Percentiles rank a stretch among this genome's conserved stretches.
Evolutionary conservation across 2,113 vertebrate genomes (phyloP).

Genomic region (Alligator mississippiensis): DNA sequence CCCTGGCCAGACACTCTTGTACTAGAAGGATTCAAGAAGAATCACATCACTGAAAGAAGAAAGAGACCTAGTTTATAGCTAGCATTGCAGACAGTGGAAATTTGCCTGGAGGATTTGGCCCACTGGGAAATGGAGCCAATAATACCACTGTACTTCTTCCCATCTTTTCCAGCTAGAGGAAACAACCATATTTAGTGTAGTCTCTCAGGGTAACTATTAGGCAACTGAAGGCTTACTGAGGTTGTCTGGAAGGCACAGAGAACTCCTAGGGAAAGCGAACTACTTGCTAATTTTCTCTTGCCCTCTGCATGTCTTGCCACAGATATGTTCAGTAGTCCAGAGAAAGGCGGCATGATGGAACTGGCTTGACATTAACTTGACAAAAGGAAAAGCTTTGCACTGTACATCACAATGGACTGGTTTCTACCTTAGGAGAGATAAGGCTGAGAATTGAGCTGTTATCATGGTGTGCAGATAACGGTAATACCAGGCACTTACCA

Average conservation of each 20-base stretch:
- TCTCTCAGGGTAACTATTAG: background rate
- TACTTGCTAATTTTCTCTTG: fast-evolving
- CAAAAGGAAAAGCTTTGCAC: background rate
- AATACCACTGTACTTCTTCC: background rate
- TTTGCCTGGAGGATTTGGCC: background rate
- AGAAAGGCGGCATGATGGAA: background rate
- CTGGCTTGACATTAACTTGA: background rate
- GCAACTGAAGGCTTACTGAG: background rate
- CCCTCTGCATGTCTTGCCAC: background rate
- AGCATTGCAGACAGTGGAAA: background rate
- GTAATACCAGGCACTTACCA: background rate
- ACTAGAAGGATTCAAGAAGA: background rate
- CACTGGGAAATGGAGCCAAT: fast-evolving
- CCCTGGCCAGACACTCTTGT: background rate
- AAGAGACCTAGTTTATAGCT: background rate
- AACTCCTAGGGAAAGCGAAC: background rate
- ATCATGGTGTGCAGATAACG: background rate
- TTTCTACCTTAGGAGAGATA: background rate
- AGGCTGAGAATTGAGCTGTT: background rate
- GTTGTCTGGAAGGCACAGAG: background rate
- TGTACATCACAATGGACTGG: fast-evolving
- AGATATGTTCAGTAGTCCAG: background rate
- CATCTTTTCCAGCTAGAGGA: background rate
- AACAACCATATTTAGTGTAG: background rate
- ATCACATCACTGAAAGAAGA: background rate